phyloP scores from a whole-genome alignment of 2,888 invertebrate species.

The Drosophila anomalata region DNA sequence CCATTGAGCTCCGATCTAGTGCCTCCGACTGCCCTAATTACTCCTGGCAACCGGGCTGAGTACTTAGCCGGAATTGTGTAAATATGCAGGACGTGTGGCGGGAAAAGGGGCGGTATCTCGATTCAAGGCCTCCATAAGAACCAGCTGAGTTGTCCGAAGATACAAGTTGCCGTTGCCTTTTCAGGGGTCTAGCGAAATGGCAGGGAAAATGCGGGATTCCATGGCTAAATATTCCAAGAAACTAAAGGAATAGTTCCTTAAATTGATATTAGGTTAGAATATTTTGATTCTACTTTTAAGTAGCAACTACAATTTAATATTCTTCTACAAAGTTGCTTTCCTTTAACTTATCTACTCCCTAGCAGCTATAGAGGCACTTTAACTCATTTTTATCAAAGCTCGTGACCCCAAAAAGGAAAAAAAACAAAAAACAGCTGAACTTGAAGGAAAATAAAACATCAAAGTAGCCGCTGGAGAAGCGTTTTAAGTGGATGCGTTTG shows the following conservation, averaged over 20 bases:
- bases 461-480: constrained; percentile 53
- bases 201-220: background rate
- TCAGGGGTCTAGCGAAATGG: background rate
- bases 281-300: background rate
- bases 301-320: too few relatives aligned
- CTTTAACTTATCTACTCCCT: constrained; percentile 4
- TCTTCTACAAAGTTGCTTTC: background rate
- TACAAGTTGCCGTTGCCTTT: background rate
- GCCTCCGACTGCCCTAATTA: constrained; percentile 48
- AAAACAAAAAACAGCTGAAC: background rate
- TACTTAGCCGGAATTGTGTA: constrained; percentile 38
- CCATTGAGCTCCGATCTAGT: constrained; percentile 34
- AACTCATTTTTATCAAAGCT: background rate
- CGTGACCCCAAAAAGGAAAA: constrained; percentile 1
- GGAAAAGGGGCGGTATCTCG: background rate
- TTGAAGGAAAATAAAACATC: constrained; percentile 51
- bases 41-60: constrained; percentile 35
- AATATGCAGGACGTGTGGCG: constrained; percentile 9
- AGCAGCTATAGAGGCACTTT: constrained; percentile 3
- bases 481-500: constrained; percentile 67
- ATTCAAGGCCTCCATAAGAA: background rate
- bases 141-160: background rate
- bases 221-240: background rate
- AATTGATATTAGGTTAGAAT: background rate
- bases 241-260: background rate